Conservation (phyloP, 1,140 invertebrate species). For the Drosophila paulistorum region DNA sequence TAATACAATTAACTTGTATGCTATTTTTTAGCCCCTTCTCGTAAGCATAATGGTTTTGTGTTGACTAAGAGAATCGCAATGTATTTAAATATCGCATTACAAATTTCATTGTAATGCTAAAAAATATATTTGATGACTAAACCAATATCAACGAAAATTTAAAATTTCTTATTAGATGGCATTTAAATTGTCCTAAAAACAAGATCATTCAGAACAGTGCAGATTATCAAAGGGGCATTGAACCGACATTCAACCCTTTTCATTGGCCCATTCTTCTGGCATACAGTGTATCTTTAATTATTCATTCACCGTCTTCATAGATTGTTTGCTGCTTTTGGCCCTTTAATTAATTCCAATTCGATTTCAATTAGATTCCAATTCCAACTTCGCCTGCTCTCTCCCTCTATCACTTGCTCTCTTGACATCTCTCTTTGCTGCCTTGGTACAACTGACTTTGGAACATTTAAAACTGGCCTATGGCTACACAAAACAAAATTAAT, state of each 20-base stretch:
- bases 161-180: too few relatives aligned
- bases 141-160: too few relatives aligned
- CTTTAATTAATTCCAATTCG: slow-evolving; percentile 57
- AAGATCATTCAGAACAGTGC: not conserved
- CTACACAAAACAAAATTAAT: too few relatives aligned
- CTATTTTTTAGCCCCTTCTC: too few relatives aligned
- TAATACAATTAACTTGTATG: too few relatives aligned
- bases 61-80: too few relatives aligned
- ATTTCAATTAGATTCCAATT: slow-evolving; percentile 55
- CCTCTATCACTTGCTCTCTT: not conserved
- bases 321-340: slow-evolving; percentile 1
- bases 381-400: not conserved
- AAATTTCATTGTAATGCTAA: too few relatives aligned
- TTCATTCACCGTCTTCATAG: not conserved
- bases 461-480: slow-evolving; percentile 12
- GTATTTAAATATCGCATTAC: too few relatives aligned
- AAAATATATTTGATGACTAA: too few relatives aligned
- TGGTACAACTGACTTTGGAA: not conserved
- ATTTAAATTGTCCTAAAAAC: too few relatives aligned
- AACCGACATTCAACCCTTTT: not conserved
- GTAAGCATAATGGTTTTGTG: too few relatives aligned
- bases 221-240: not conserved
- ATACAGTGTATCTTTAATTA: not conserved
- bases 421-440: not conserved
- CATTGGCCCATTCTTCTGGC: too few relatives aligned